phyloP scores from a whole-genome alignment of 1,140 invertebrate genomes.

The Rhopalosiphum maidis region DNA sequence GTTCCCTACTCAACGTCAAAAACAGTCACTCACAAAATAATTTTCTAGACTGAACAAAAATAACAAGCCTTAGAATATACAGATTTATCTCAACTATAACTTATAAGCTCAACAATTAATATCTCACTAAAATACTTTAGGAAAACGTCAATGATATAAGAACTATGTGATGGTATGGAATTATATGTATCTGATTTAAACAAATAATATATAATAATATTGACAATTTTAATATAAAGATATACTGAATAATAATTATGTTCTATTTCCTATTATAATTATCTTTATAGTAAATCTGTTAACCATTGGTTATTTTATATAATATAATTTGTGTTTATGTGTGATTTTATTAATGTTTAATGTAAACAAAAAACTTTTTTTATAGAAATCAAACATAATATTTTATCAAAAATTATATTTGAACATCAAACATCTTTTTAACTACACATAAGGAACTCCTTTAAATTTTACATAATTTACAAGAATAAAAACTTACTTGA shows the following conservation, averaged over 20 bases:
- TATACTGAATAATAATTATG: not conserved
- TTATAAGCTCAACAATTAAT: not conserved
- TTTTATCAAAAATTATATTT: not conserved
- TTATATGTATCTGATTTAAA: not conserved
- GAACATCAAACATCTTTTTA: not conserved
- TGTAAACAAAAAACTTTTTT: not conserved
- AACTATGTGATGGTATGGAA: not conserved
- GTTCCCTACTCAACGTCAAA: slow-evolving; percentile 51
- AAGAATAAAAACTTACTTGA: not conserved
- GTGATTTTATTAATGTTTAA: not conserved
- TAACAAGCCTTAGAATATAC: not conserved
- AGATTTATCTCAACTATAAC: not conserved
- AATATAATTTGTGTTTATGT: not conserved
- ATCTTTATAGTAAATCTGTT: not conserved
- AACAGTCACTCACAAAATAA: slow-evolving; percentile 31
- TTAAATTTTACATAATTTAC: too few relatives aligned
- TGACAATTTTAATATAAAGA: not conserved
- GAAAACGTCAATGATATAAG: not conserved
- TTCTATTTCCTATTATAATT: not conserved
- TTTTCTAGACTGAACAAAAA: not conserved
- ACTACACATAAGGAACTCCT: too few relatives aligned
- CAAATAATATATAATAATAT: not conserved
- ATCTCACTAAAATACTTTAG: not conserved
- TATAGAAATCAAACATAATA: not conserved
- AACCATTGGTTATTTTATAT: not conserved